Percentiles rank a stretch among this genome's conserved stretches.
These are phyloP conservation scores for Sinonovacula constricta DNA, from an alignment of 1,140 invertebrate species.

Conservation along the genomic window DNA sequence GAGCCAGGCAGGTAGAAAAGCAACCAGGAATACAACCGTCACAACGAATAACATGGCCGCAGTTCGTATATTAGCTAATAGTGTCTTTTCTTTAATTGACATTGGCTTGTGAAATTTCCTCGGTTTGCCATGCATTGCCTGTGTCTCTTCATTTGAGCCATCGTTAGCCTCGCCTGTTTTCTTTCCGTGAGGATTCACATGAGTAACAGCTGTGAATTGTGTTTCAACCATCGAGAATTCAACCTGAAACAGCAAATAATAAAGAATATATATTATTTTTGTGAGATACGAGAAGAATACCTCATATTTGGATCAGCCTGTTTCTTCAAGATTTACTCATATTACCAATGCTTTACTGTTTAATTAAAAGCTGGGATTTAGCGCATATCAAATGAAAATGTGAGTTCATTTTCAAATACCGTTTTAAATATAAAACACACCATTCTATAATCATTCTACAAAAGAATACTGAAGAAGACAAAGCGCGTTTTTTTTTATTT, in stretches of 20 bases:
- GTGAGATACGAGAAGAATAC: too few species aligned
- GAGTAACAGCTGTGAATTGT: constrained; percentile 37
- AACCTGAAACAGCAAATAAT: constrained; percentile 23
- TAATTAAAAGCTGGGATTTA: too few species aligned
- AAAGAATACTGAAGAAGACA: too few species aligned
- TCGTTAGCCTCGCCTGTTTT: constrained; percentile 25
- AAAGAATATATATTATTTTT: not conserved
- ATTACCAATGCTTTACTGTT: too few species aligned
- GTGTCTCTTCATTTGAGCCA: not conserved
- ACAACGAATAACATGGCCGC: constrained; percentile 75
- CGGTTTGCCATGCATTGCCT: constrained; percentile 11
- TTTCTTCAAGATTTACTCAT: too few species aligned
- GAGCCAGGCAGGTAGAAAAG: constrained; percentile 71
- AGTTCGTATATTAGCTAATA: constrained; percentile 72
- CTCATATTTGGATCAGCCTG: too few species aligned
- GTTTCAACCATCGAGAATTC: constrained; percentile 38
- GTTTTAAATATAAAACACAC: too few species aligned
- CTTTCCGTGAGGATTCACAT: constrained; percentile 36
- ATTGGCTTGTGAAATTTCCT: constrained; percentile 7
- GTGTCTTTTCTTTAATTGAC: constrained; percentile 57
- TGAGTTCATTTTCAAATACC: too few species aligned
- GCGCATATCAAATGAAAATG: too few species aligned
- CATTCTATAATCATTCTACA: too few species aligned
- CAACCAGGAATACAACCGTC: constrained; percentile 71
- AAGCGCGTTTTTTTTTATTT: too few species aligned